Conservation (phyloP, 2,113 vertebrate species). For the Stercorarius parasiticus region DNA sequence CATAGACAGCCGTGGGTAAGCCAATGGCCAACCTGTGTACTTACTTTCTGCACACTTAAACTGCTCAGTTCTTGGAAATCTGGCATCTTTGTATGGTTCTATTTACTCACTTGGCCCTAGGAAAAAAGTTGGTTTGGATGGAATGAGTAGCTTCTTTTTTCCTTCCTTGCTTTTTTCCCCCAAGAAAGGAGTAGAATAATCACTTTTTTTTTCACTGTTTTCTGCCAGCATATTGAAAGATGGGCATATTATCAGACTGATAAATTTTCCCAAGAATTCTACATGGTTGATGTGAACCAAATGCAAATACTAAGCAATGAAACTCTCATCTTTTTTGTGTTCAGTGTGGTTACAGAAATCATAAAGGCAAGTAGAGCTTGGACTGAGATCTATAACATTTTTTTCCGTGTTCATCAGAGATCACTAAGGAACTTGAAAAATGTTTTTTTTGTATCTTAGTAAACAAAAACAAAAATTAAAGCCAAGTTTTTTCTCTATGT, state of each 20-base stretch:
- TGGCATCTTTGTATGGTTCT: not conserved
- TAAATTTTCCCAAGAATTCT: slow-evolving; percentile 27
- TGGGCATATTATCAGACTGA: slow-evolving; percentile 9
- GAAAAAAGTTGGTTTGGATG: not conserved
- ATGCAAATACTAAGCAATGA: not conserved
- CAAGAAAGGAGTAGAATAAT: not conserved
- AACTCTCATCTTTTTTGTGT: not conserved
- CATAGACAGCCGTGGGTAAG: fast-evolving
- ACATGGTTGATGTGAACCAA: slow-evolving; percentile 22
- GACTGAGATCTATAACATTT: slow-evolving; percentile 43
- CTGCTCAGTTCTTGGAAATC: not conserved
- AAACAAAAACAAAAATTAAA: slow-evolving; percentile 32
- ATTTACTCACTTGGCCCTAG: not conserved
- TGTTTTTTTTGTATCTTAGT: not conserved
- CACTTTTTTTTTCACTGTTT: not conserved
- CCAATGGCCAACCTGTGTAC: not conserved
- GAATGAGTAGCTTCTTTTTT: not conserved
- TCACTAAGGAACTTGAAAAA: slow-evolving; percentile 10
- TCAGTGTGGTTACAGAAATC: not conserved
- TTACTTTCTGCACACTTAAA: not conserved
- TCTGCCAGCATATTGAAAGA: slow-evolving; percentile 10
- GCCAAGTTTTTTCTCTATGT: not conserved
- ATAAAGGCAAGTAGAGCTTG: not conserved
- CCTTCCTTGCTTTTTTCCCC: not conserved
- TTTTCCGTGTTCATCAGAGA: slow-evolving; percentile 5